Evolutionary conservation across 2,797 vertebrate species (phyloP).

Genomic region (Urosaurus nigricauda): DNA sequence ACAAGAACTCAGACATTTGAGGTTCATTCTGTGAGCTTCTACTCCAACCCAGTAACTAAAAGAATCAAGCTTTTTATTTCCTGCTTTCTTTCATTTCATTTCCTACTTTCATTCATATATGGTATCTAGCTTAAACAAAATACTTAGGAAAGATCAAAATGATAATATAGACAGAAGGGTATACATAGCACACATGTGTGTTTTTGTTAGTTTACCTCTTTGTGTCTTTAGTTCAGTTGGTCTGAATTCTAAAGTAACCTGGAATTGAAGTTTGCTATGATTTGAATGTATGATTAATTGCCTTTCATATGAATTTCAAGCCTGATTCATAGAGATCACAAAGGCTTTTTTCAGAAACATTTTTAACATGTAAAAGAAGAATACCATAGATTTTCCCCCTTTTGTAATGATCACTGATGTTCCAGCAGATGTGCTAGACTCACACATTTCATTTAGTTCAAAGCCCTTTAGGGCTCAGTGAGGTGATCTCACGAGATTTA

Average conservation of each 20-base stretch:
- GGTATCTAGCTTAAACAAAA: background rate
- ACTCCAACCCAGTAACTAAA: background rate
- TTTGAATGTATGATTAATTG: slow-evolving; percentile 8
- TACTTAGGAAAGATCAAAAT: background rate
- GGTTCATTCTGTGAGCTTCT: background rate
- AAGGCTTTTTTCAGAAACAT: slow-evolving; percentile 6
- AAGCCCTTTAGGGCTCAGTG: background rate
- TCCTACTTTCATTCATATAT: background rate
- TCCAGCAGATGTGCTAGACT: slow-evolving; percentile 19
- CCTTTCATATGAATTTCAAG: slow-evolving; percentile 13
- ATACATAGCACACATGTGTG: background rate
- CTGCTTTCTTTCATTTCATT: background rate
- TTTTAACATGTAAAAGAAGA: slow-evolving; percentile 13
- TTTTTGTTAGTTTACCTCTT: background rate
- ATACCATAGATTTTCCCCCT: slow-evolving; percentile 1
- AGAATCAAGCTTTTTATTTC: background rate
- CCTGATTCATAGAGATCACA: slow-evolving; percentile 26
- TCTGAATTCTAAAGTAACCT: slow-evolving; percentile 19
- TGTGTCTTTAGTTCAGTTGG: background rate
- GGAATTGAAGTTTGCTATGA: background rate
- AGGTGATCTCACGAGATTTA: slow-evolving; percentile 28
- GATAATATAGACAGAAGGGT: no score
- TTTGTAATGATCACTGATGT: slow-evolving; percentile 8
- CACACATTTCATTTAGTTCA: slow-evolving; percentile 17
- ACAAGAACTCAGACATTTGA: background rate